Evolutionary conservation across 2,888 invertebrate genomes (phyloP).

Genomic region (Brenthis ino): DNA sequence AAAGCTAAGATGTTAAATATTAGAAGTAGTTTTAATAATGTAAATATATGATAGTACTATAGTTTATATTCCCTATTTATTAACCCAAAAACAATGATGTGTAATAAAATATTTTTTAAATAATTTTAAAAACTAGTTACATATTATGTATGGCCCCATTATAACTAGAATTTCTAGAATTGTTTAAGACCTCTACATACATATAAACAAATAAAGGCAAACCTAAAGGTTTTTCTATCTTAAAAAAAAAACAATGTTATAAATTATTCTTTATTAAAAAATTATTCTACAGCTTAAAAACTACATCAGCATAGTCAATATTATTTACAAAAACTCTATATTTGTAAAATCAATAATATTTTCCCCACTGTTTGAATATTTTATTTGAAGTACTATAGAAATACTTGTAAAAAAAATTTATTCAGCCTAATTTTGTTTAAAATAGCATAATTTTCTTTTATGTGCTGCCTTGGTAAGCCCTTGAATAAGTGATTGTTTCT

Average conservation of each 20-base stretch:
- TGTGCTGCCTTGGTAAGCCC: neutral
- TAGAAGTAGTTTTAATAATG: neutral
- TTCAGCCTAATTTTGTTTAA: neutral
- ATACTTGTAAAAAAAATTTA: neutral
- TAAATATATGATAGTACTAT: neutral
- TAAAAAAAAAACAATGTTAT: neutral
- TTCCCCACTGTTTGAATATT: neutral
- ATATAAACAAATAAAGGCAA: neutral
- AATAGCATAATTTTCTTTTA: neutral
- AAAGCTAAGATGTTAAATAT: constrained; percentile 44
- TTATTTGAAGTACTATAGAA: constrained; percentile 1
- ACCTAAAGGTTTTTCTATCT: too few relatives aligned
- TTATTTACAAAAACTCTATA: constrained; percentile 17
- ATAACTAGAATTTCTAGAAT: too few relatives aligned
- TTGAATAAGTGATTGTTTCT: neutral
- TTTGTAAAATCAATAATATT: neutral
- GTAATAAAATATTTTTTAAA: too few relatives aligned
- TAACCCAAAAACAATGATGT: too few relatives aligned
- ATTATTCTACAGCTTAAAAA: constrained; percentile 17
- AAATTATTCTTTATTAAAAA: constrained; percentile 19
- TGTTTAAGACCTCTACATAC: neutral
- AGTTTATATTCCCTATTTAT: neutral
- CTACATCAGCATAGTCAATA: constrained; percentile 14
- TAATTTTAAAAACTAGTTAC: too few relatives aligned
- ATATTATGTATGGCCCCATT: too few relatives aligned